Percentiles rank a stretch among this genome's conserved stretches.
These are phyloP conservation scores for Rotaria socialis DNA, from an alignment of 2,888 invertebrate genomes.

Conservation along the genomic window DNA sequence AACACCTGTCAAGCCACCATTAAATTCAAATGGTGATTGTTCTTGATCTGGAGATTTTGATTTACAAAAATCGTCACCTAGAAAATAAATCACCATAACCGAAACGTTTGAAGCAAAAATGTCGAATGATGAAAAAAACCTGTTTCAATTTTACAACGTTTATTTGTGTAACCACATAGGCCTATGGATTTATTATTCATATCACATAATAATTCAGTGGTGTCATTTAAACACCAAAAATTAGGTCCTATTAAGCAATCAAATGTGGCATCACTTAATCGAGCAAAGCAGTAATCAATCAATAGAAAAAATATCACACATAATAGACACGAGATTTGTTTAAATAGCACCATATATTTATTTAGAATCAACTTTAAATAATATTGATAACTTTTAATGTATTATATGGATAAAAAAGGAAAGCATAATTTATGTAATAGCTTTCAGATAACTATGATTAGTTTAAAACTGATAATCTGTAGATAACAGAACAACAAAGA, in stretches of 20 bases:
- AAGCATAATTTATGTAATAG: no score
- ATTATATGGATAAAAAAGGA: no score
- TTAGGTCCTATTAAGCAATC: background rate
- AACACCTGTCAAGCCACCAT: conserved; percentile 4
- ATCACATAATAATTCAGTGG: background rate
- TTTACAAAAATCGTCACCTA: conserved; percentile 2
- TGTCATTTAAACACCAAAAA: conserved; percentile 20
- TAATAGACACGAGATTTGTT: background rate
- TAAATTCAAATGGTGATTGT: background rate
- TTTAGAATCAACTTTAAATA: background rate
- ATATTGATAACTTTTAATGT: no score
- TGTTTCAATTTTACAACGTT: background rate
- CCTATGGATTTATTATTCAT: background rate
- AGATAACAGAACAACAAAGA: background rate
- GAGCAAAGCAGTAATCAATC: background rate
- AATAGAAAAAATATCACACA: background rate
- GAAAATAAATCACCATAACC: background rate
- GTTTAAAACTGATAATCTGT: background rate
- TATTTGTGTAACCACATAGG: background rate
- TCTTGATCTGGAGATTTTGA: background rate
- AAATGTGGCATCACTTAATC: background rate
- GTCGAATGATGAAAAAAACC: background rate
- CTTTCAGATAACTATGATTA: background rate
- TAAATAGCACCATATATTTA: background rate
- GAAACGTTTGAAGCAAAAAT: no score